Percentiles rank a stretch among this genome's conserved stretches.
These are phyloP conservation scores for Nephrotoma appendiculata DNA, from an alignment of 2,888 invertebrate genomes.

Conservation along the genomic window DNA sequence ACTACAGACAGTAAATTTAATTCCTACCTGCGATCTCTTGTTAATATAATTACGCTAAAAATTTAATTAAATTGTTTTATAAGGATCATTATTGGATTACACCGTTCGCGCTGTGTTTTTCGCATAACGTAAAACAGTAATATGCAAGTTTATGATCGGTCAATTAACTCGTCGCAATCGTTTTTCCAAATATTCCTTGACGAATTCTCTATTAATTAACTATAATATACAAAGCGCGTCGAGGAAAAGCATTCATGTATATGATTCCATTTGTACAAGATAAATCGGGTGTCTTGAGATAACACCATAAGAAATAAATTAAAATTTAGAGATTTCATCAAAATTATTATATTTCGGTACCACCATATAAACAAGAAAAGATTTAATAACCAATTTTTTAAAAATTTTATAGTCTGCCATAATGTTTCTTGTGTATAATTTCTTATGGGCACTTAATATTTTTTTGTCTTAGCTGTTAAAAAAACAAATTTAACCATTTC, in stretches of 20 bases:
- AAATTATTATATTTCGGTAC: neutral
- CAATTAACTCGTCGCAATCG: neutral
- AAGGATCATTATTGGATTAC: too few relatives aligned
- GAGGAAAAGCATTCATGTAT: neutral
- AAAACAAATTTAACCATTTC: neutral
- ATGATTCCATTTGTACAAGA: neutral
- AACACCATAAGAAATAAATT: neutral
- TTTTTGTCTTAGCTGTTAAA: neutral
- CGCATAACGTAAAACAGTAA: too few relatives aligned
- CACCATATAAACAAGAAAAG: neutral
- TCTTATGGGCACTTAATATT: neutral
- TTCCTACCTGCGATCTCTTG: too few relatives aligned
- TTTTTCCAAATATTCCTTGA: neutral
- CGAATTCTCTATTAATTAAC: neutral
- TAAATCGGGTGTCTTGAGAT: neutral
- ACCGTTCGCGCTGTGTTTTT: too few relatives aligned
- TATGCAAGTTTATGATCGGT: neutral
- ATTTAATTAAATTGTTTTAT: too few relatives aligned
- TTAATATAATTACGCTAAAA: too few relatives aligned
- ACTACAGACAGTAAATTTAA: too few relatives aligned
- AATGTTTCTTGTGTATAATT: neutral
- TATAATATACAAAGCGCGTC: neutral
- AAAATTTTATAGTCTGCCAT: neutral
- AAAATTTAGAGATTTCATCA: neutral
- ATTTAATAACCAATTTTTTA: neutral